phyloP scores from a whole-genome alignment of 2,113 vertebrate species.

The Passer montanus region DNA sequence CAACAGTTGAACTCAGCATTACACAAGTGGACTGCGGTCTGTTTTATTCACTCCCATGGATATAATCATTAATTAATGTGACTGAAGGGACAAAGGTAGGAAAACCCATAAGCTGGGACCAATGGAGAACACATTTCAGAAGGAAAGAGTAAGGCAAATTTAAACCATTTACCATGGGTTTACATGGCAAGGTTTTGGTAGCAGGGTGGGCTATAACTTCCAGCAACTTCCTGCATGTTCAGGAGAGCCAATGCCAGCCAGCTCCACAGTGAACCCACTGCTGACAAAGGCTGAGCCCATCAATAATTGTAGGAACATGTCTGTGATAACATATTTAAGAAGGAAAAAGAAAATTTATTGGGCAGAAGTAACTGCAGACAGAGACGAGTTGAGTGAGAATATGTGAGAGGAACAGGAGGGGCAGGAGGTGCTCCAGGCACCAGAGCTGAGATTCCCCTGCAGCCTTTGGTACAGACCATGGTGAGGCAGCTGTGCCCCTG shows the following conservation, averaged over 20 bases:
- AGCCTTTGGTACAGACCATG: rapidly evolving
- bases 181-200: neutral
- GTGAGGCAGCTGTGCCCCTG: neutral
- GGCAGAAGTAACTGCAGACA: neutral
- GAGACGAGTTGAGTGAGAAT: neutral
- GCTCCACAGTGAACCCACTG: neutral
- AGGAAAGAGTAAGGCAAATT: neutral
- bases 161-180: neutral
- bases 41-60: neutral
- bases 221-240: neutral
- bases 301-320: neutral
- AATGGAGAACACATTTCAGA: neutral
- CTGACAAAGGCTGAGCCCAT: neutral
- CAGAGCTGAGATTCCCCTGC: neutral
- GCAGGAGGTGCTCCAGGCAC: neutral
- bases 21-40: neutral
- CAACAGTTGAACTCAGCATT: neutral
- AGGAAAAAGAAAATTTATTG: neutral
- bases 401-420: neutral
- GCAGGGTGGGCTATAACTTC: neutral
- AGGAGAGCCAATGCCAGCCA: neutral
- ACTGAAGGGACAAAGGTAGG: neutral
- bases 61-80: neutral
- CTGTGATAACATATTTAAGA: neutral
- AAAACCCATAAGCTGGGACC: neutral